Conservation (phyloP, 2,797 vertebrate genomes). For the Huso huso region DNA sequence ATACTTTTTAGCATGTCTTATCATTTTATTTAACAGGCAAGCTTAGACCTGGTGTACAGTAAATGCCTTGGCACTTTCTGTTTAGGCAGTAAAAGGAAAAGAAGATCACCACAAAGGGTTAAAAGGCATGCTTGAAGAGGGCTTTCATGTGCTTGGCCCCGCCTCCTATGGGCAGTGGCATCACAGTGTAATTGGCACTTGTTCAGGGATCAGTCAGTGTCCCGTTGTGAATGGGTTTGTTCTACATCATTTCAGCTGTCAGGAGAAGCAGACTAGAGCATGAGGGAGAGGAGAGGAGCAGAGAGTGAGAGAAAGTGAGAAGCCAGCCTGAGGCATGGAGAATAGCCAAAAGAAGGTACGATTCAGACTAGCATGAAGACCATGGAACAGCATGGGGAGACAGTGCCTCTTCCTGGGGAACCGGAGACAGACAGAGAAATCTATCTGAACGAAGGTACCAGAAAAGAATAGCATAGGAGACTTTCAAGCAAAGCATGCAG, state of each 20-base stretch:
- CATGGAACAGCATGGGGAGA: constrained; percentile 20
- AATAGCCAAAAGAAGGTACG: constrained; percentile 13
- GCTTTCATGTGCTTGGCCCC: constrained; percentile 20
- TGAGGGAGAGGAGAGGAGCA: constrained; percentile 16
- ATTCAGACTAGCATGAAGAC: constrained; percentile 9
- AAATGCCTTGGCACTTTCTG: too few relatives aligned
- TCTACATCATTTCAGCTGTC: constrained; percentile 32
- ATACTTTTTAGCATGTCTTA: too few relatives aligned
- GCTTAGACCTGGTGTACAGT: too few relatives aligned
- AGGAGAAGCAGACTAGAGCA: constrained; percentile 25
- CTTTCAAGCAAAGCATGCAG: neutral
- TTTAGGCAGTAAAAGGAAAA: too few relatives aligned
- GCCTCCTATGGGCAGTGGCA: constrained; percentile 55
- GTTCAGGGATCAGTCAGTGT: constrained; percentile 29
- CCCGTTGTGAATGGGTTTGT: constrained; percentile 12
- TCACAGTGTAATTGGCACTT: constrained; percentile 50
- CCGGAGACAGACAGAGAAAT: neutral
- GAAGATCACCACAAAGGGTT: too few relatives aligned
- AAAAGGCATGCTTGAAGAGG: too few relatives aligned
- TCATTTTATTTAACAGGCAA: too few relatives aligned
- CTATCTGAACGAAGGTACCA: neutral
- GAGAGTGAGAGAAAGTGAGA: constrained; percentile 25
- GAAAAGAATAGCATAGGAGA: neutral
- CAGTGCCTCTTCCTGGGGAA: constrained; percentile 14
- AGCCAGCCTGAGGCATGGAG: neutral